phyloP scores from a whole-genome alignment of 2,888 invertebrate genomes.

The Stenoptilia bipunctidactyla region DNA sequence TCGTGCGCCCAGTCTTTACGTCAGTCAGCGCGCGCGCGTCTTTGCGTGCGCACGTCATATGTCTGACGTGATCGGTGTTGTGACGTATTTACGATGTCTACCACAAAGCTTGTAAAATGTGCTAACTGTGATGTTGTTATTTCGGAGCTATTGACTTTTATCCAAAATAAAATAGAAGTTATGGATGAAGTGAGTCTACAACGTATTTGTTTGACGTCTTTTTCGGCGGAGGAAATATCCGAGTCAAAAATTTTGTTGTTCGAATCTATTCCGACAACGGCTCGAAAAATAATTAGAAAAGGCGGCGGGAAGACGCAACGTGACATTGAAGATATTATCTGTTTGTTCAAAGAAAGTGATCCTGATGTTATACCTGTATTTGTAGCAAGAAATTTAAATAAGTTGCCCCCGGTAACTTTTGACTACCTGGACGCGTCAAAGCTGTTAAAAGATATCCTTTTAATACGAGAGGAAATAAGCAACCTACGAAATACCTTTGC shows the following conservation, averaged over 20 bases:
- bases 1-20: constrained; percentile 12
- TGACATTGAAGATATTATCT: not conserved
- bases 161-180: not conserved
- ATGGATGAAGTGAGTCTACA: not conserved
- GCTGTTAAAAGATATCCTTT: not conserved
- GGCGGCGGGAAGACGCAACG: not conserved
- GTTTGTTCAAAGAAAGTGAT: not conserved
- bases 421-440: not conserved
- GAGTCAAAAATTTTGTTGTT: not conserved
- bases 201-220: not conserved
- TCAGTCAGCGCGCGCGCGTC: too few species aligned
- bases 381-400: not conserved
- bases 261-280: not conserved
- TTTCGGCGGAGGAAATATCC: constrained; percentile 1
- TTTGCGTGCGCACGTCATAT: too few species aligned
- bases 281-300: not conserved
- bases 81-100: constrained; percentile 1
- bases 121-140: not conserved
- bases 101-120: not conserved
- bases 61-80: not conserved
- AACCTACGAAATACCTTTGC: not conserved
- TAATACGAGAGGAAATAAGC: not conserved
- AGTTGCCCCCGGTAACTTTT: constrained; percentile 2
- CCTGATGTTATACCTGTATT: constrained; percentile 1
- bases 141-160: constrained; percentile 1